Conservation (phyloP, 2,888 invertebrate genomes). For the Lasius platythorax region DNA sequence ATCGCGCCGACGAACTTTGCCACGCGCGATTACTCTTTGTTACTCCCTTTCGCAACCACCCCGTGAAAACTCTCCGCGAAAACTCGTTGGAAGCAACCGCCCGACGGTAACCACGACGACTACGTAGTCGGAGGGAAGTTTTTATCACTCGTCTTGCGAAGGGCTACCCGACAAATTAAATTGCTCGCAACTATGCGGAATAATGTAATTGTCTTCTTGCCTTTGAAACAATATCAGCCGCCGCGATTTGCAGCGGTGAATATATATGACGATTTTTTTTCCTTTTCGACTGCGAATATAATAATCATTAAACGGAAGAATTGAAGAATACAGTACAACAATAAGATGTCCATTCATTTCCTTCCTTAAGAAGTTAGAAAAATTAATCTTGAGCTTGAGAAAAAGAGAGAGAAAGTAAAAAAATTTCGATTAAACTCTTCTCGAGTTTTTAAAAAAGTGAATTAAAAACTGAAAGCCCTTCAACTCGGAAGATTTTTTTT, state of each 20-base stretch:
- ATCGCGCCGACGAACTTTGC: slow-evolving; percentile 26
- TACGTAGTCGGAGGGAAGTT: slow-evolving; percentile 43
- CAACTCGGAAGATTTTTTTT: not conserved
- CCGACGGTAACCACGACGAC: not conserved
- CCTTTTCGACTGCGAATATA: not conserved
- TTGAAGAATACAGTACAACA: not conserved
- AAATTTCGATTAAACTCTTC: not conserved
- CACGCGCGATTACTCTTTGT: slow-evolving; percentile 46
- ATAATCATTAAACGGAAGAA: not conserved
- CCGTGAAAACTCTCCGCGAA: slow-evolving; percentile 22
- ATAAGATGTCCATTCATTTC: not conserved
- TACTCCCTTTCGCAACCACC: slow-evolving; percentile 4
- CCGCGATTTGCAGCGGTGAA: not conserved
- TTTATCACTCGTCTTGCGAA: slow-evolving; percentile 59
- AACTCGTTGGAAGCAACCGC: slow-evolving; percentile 19
- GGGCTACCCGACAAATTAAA: slow-evolving; percentile 57
- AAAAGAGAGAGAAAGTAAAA: not conserved
- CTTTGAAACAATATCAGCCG: slow-evolving; percentile 15
- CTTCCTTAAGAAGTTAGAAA: not conserved
- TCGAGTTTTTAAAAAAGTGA: not conserved
- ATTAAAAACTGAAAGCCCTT: not conserved
- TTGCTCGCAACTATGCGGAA: slow-evolving; percentile 52
- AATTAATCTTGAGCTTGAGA: not conserved
- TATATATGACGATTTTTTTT: not conserved
- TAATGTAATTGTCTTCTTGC: slow-evolving; percentile 55